These are phyloP conservation scores for Megaleporinus macrocephalus DNA, from an alignment of 2,113 vertebrate species.

Conservation along the genomic window DNA sequence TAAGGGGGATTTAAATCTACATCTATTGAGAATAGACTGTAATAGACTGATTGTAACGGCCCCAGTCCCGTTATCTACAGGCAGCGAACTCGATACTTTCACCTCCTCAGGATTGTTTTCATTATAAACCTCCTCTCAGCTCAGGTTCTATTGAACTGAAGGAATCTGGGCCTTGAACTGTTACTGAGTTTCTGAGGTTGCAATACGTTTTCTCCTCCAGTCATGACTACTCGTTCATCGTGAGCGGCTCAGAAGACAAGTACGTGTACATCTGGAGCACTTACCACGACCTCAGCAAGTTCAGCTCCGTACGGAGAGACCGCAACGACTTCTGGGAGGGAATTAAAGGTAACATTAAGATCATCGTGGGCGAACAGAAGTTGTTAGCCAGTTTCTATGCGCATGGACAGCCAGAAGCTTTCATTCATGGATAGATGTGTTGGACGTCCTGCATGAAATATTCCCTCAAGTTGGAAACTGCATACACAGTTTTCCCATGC, in stretches of 20 bases:
- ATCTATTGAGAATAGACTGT: too few relatives aligned
- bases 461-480: too few relatives aligned
- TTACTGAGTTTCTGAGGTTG: neutral
- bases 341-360: slow-evolving; percentile 88
- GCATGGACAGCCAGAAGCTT: too few relatives aligned
- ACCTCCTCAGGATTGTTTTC: too few relatives aligned
- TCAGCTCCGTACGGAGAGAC: slow-evolving; percentile 95
- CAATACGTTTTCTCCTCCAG: slow-evolving; percentile 67
- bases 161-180: neutral
- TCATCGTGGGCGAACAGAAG: neutral
- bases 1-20: too few relatives aligned
- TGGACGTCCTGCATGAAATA: neutral
- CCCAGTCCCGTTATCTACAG: too few relatives aligned
- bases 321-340: slow-evolving; percentile 99
- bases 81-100: too few relatives aligned
- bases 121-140: too few relatives aligned
- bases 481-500: too few relatives aligned
- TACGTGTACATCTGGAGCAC: slow-evolving; percentile 99
- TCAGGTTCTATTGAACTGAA: too few relatives aligned
- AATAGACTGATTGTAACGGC: too few relatives aligned
- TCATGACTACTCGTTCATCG: slow-evolving; percentile 96
- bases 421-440: too few relatives aligned
- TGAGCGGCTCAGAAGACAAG: slow-evolving; percentile 96
- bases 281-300: slow-evolving; percentile 97
- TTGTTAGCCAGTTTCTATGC: neutral